Conservation (phyloP, 2,797 vertebrate species). For the Paramormyrops hopkinsi region DNA sequence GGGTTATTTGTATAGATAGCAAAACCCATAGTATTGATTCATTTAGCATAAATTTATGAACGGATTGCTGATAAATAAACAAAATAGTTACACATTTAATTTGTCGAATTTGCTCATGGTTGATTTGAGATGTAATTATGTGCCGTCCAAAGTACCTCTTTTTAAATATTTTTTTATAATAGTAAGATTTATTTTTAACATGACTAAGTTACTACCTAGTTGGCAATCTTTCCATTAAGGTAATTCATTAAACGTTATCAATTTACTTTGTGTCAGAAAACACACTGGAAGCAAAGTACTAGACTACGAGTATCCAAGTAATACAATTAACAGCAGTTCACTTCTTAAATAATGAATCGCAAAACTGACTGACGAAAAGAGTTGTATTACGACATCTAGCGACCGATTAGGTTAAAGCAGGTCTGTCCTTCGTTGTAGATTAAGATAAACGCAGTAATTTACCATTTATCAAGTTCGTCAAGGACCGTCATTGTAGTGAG, state of each 20-base stretch:
- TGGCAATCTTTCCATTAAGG: not conserved
- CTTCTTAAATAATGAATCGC: not conserved
- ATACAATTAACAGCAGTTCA: not conserved
- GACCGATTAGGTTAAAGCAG: not conserved
- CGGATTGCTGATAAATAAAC: not conserved
- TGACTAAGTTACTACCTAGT: not conserved
- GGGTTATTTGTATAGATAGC: not conserved
- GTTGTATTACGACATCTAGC: not conserved
- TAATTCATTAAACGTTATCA: not conserved
- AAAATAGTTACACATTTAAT: not conserved
- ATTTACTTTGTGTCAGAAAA: not conserved
- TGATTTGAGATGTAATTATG: not conserved
- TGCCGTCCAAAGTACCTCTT: not conserved
- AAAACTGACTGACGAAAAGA: not conserved
- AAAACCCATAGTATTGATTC: not conserved
- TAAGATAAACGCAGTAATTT: not conserved
- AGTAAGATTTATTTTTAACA: not conserved
- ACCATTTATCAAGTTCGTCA: not conserved
- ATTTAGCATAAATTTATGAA: not conserved
- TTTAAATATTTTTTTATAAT: not conserved
- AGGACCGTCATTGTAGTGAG: not conserved
- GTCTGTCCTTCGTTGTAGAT: not conserved
- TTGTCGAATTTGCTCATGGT: not conserved
- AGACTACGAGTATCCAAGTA: not conserved
- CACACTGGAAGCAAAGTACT: not conserved